Conservation (phyloP, 1,140 invertebrate species). For the Homarus americanus region DNA sequence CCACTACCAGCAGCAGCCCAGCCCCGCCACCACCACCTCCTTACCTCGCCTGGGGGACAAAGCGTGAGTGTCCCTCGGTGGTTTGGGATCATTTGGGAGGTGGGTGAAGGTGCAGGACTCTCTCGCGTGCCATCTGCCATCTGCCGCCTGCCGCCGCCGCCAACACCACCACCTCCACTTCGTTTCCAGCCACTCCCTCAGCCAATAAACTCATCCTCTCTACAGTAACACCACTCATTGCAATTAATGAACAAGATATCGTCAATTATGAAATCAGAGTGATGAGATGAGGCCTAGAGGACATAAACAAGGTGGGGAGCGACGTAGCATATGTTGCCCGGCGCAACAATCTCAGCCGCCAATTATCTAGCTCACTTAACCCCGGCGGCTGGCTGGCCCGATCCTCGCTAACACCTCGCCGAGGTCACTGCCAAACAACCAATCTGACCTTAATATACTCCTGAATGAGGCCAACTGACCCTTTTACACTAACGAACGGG, state of each 20-base stretch:
- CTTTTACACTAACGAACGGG: neutral
- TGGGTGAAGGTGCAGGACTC: conserved; percentile 20
- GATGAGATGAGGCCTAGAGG: too few species aligned
- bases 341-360: neutral
- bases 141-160: neutral
- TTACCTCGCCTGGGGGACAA: conserved; percentile 25
- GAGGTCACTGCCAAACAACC: too few species aligned
- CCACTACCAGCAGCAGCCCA: neutral
- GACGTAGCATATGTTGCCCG: conserved; percentile 15
- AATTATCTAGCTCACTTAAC: conserved; percentile 36
- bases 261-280: too few species aligned
- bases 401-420: too few species aligned
- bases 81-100: conserved; percentile 45
- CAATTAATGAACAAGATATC: too few species aligned
- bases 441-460: too few species aligned
- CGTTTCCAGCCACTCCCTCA: neutral
- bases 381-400: neutral
- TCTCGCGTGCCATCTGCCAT: conserved; percentile 53
- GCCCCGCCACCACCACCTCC: neutral
- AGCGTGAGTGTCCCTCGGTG: conserved; percentile 45
- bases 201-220: neutral
- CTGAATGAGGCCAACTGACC: neutral
- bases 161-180: neutral
- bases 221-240: neutral
- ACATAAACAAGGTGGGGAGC: too few species aligned